Base-by-base conservation (phyloP, 2,797 vertebrate species). In the Sparidentex hasta region DNA sequence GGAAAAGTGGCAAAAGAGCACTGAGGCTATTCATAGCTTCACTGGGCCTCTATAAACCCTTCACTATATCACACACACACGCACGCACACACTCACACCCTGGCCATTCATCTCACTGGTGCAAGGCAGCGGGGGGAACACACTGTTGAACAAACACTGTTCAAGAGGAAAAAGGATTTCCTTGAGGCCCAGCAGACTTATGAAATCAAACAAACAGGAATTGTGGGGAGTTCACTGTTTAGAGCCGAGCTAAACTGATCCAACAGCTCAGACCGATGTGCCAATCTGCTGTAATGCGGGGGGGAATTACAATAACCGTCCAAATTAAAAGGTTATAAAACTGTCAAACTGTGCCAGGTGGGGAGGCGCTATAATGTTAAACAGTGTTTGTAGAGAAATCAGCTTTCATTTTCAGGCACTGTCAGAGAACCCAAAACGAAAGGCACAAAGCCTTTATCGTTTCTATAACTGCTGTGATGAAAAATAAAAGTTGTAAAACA, bases 91-190 rank as follows among this genome's bases (percentile, higher is more conserved):
- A 74, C 70, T 69, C 67, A 72, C 75, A 76, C 54, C 3, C 74
- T 1, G 11, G 17, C 54, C 66, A 75, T 69, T 68, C 64, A 75
- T 21, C 38, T 70, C 50, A 58, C 0, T 47, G 63, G 48, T 64
- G 13, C 33, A 1, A 57, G 59, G 56, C 57, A 20, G 74, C 0
- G 17, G 59, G n/a, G n/a, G 41, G 41, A 1, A 13, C 23, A 56
- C 41, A 46, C 47, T 51, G 56, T 59, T 46, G 46, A 77, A 81
- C 82, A 81, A 77, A 88, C 76, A 50, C 43, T 4, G 47, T 73
- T 83, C 61, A 70, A 16, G 58, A 83, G 81, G 85, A 87, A 90
- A 87, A 81, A 87, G 86, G 84, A 91, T 90, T 90, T 90, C 86
- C 87, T 91, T 72, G 18, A 84, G 73, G 57, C 72, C 81, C 50